Evolutionary conservation across 1,140 invertebrate genomes (phyloP).

Genomic region (Magallana ariakensis): DNA sequence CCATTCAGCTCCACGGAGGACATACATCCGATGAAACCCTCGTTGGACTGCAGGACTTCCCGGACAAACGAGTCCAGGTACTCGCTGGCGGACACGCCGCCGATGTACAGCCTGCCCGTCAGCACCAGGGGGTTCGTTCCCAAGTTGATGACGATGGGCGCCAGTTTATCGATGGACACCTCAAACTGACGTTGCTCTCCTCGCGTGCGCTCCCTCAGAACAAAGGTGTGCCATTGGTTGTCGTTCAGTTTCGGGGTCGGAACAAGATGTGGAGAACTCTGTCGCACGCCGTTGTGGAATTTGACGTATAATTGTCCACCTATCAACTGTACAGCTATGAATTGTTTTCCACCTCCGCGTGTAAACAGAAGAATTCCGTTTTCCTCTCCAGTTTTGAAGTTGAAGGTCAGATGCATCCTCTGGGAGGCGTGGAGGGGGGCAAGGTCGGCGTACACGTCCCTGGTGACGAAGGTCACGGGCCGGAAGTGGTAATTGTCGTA

Average conservation of each 20-base stretch:
- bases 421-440: slow-evolving; percentile 59
- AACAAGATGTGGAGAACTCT: not conserved
- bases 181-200: slow-evolving; percentile 76
- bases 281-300: slow-evolving; percentile 89
- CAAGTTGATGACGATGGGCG: slow-evolving; percentile 67
- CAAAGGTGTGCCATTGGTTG: slow-evolving; percentile 94
- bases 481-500: slow-evolving; percentile 58
- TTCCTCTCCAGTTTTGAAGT: slow-evolving; percentile 81
- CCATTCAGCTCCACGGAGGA: slow-evolving; percentile 95
- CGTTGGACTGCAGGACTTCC: slow-evolving; percentile 85
- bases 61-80: slow-evolving; percentile 58
- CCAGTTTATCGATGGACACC: slow-evolving; percentile 55
- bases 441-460: slow-evolving; percentile 65
- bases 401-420: slow-evolving; percentile 67
- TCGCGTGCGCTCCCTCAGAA: slow-evolving; percentile 89
- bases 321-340: slow-evolving; percentile 92
- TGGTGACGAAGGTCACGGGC: slow-evolving; percentile 68
- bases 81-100: slow-evolving; percentile 87
- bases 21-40: slow-evolving; percentile 96
- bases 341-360: slow-evolving; percentile 94
- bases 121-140: slow-evolving; percentile 75
- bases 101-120: slow-evolving; percentile 83
- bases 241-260: slow-evolving; percentile 85
- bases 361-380: slow-evolving; percentile 95
- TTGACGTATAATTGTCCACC: slow-evolving; percentile 89